A percentile compares a stretch with the other conserved stretches of the same genome.
Evolutionary conservation across 92 coral and sea anemone species (phyloP).

Genomic region (Parazoanthus atlanticus): DNA sequence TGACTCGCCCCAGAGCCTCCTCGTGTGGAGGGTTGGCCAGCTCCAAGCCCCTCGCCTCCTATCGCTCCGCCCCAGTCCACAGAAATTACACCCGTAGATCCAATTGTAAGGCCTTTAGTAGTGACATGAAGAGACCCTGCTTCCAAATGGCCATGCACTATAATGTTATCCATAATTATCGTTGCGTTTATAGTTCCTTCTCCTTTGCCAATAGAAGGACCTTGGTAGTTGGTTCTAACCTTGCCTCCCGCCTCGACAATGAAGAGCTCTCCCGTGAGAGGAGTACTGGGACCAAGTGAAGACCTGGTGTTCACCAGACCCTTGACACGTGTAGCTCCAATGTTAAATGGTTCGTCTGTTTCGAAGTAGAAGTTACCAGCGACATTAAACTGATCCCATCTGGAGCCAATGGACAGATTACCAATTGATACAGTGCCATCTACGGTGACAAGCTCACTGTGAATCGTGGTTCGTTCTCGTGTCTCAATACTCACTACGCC

Average conservation of each 20-base stretch:
- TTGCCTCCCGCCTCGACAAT: constrained; percentile 55
- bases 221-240: constrained; percentile 61
- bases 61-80: constrained; percentile 72
- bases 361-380: constrained; percentile 59
- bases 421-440: constrained; percentile 57
- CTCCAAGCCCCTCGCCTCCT: constrained; percentile 68
- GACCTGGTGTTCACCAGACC: constrained; percentile 60
- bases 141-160: constrained; percentile 62
- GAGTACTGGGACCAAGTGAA: constrained; percentile 54
- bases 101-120: constrained; percentile 45
- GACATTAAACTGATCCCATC: constrained; percentile 64
- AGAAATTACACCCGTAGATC: constrained; percentile 55
- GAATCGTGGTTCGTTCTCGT: constrained; percentile 44
- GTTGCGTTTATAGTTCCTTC: constrained; percentile 58
- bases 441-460: constrained; percentile 57
- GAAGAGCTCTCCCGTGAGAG: constrained; percentile 64
- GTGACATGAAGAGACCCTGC: constrained; percentile 64
- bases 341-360: constrained; percentile 59
- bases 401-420: constrained; percentile 53
- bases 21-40: constrained; percentile 54
- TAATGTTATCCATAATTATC: constrained; percentile 42
- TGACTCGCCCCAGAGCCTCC: constrained; percentile 80
- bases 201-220: constrained; percentile 41
- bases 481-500: constrained; percentile 50
- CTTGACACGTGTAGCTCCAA: constrained; percentile 55